Conservation (phyloP, 30 jellyfish, hydroid and myxozoan species). For the Turritopsis rubra region DNA sequence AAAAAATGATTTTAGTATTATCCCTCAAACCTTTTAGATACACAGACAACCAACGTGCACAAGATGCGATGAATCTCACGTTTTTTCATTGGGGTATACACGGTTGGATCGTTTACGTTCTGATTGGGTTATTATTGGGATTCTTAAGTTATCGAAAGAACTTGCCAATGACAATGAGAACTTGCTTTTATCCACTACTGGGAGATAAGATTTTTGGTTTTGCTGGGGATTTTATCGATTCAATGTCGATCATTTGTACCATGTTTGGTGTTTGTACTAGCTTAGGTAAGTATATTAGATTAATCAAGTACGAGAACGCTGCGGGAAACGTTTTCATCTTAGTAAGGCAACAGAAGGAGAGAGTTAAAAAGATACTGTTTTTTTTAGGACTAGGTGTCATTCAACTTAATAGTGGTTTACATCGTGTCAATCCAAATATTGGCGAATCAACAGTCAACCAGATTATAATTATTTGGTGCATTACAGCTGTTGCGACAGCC, state of each 20-base stretch:
- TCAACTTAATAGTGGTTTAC: conserved; percentile 74
- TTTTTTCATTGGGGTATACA: conserved; percentile 93
- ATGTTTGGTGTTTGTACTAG: conserved; percentile 96
- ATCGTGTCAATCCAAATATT: conserved; percentile 53
- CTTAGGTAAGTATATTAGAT: conserved; percentile 46
- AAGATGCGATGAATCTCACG: conserved; percentile 84
- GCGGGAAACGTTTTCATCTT: not conserved
- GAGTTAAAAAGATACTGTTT: not conserved
- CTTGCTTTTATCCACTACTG: conserved; percentile 85
- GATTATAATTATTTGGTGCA: conserved; percentile 77
- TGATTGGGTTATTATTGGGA: conserved; percentile 72
- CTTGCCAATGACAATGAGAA: conserved; percentile 88
- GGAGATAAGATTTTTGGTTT: conserved; percentile 82
- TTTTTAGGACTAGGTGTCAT: conserved; percentile 61
- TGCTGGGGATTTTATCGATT: conserved; percentile 75
- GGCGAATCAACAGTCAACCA: conserved; percentile 44
- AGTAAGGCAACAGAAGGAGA: too few species aligned
- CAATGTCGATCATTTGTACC: conserved; percentile 70
- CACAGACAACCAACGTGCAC: conserved; percentile 89
- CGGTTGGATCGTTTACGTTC: conserved; percentile 84
- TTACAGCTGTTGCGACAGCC: conserved; percentile 85
- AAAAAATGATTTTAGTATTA: too few species aligned
- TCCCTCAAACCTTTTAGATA: conserved; percentile 38
- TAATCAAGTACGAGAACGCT: not conserved
- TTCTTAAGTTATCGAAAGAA: conserved; percentile 60